These are phyloP conservation scores for Onthophagus sagittarius DNA, from an alignment of 2,888 invertebrate species.

Conservation along the genomic window DNA sequence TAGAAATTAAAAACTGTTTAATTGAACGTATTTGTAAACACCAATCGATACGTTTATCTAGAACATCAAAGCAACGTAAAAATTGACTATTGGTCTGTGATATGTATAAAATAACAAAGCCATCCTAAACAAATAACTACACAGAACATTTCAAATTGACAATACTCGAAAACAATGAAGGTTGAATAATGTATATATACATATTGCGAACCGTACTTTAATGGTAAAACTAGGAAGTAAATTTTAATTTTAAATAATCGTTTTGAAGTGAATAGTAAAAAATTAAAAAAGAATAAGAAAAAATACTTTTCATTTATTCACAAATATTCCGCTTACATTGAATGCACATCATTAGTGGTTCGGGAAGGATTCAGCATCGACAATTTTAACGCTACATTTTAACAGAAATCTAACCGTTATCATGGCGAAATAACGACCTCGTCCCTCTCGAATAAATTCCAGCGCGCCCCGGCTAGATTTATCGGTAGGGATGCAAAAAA, in stretches of 20 bases:
- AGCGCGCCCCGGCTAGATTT: neutral
- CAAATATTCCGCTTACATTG: neutral
- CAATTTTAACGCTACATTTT: neutral
- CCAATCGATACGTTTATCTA: neutral
- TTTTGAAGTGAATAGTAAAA: too few species aligned
- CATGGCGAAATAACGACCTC: neutral
- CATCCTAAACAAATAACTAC: neutral
- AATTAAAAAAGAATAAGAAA: neutral
- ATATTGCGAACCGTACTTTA: too few species aligned
- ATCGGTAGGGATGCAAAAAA: slow-evolving; percentile 1
- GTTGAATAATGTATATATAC: too few species aligned
- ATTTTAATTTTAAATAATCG: too few species aligned
- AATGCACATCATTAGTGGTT: neutral
- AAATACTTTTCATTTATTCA: neutral
- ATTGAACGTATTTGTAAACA: too few species aligned
- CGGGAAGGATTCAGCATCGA: neutral
- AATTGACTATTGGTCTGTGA: neutral
- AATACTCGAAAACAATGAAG: too few species aligned
- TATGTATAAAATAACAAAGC: neutral
- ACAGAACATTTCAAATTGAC: neutral
- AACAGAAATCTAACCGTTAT: neutral
- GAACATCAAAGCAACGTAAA: neutral
- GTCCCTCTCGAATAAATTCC: slow-evolving; percentile 3
- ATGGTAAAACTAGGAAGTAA: too few species aligned
- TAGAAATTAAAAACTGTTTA: neutral